These are phyloP conservation scores for Adelognathus sp. DNA, from an alignment of 2,888 invertebrate genomes.

Conservation along the genomic window DNA sequence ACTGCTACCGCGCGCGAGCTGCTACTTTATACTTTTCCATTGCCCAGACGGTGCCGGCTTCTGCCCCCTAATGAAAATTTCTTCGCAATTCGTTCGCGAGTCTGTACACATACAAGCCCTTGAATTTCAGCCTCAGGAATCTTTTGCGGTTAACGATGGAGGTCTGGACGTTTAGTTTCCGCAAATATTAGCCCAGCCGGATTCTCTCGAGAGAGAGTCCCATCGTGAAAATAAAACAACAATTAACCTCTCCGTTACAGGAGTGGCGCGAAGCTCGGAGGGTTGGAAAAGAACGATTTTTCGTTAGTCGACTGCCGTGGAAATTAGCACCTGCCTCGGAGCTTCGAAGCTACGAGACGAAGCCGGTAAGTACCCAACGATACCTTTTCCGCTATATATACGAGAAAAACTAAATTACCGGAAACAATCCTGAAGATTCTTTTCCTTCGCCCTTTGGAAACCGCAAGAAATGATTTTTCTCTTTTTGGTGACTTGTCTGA, in stretches of 20 bases:
- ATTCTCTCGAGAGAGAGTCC: not conserved
- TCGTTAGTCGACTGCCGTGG: conserved; percentile 13
- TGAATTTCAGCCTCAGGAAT: not conserved
- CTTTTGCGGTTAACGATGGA: conserved; percentile 14
- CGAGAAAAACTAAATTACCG: conserved; percentile 25
- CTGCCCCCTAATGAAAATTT: conserved; percentile 51
- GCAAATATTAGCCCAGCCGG: conserved; percentile 33
- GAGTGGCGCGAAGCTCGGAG: not conserved
- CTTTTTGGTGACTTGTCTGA: not conserved
- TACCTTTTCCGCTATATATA: conserved; percentile 25
- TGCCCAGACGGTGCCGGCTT: conserved; percentile 3
- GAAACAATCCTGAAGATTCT: conserved; percentile 25
- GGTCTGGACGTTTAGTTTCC: conserved; percentile 11
- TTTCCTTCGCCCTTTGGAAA: not conserved
- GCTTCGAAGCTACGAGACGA: not conserved
- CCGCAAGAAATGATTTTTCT: conserved; percentile 21
- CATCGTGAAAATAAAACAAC: not conserved
- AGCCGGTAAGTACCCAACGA: no score
- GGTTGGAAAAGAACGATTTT: conserved; percentile 33
- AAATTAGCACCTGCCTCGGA: conserved; percentile 45
- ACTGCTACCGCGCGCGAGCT: conserved; percentile 1
- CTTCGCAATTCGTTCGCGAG: conserved; percentile 32
- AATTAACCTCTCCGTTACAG: conserved; percentile 11
- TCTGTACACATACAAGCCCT: not conserved
- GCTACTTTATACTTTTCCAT: conserved; percentile 18